A percentile compares a stretch with the other conserved stretches of the same genome.
These are phyloP conservation scores for Atta cephalotes DNA, from an alignment of 1,140 invertebrate species.

Conservation along the genomic window DNA sequence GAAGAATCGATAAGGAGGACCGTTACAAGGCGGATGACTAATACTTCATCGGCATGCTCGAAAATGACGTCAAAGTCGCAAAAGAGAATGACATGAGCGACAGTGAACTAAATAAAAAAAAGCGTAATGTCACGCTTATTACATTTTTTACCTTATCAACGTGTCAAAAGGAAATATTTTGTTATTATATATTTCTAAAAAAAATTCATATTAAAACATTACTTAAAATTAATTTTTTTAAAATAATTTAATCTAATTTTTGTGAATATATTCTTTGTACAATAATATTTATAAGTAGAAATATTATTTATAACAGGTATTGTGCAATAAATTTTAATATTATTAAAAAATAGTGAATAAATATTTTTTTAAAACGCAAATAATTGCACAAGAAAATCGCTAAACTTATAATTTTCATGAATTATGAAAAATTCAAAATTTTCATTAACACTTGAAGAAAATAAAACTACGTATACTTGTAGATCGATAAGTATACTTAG, in stretches of 20 bases:
- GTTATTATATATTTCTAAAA: neutral
- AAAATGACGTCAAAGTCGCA: conserved; percentile 82
- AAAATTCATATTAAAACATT: neutral
- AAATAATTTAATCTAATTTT: neutral
- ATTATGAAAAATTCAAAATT: neutral
- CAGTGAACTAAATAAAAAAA: conserved; percentile 32
- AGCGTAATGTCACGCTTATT: conserved; percentile 24
- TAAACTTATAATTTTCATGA: conserved; percentile 51
- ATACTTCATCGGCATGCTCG: conserved; percentile 81
- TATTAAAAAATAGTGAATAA: neutral
- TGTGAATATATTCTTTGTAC: neutral
- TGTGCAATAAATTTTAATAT: neutral
- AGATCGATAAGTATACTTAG: neutral
- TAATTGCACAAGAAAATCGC: neutral
- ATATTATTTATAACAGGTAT: neutral
- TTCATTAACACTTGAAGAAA: neutral
- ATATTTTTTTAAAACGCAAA: neutral
- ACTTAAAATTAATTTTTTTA: neutral
- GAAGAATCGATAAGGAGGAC: conserved; percentile 75
- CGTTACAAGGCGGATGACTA: conserved; percentile 82
- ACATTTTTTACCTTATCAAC: neutral
- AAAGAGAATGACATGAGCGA: conserved; percentile 71
- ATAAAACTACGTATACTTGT: neutral
- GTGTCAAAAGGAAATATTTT: neutral
- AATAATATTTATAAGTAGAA: neutral